These are phyloP conservation scores for Ispidina lecontei DNA, from an alignment of 2,797 vertebrate genomes.

Conservation along the genomic window DNA sequence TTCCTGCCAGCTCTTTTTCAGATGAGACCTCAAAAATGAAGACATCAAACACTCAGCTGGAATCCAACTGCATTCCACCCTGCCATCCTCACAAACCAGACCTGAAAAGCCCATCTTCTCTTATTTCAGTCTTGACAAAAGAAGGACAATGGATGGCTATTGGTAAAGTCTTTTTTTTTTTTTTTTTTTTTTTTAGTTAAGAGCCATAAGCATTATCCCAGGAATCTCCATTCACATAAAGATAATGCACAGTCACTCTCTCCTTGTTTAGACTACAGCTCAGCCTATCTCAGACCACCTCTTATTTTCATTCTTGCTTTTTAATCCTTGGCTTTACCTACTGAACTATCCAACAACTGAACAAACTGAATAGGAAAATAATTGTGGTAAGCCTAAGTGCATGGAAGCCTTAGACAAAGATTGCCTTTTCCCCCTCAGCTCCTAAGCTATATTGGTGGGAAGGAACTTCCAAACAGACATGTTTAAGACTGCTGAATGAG, in stretches of 20 bases:
- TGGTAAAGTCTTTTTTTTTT: constrained; percentile 74
- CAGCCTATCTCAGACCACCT: constrained; percentile 71
- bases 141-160: constrained; percentile 82
- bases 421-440: constrained; percentile 66
- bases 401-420: constrained; percentile 77
- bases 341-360: constrained; percentile 65
- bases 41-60: constrained; percentile 82
- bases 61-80: constrained; percentile 78
- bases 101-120: constrained; percentile 78
- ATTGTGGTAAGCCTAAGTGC: constrained; percentile 74
- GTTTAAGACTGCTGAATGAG: constrained; percentile 70
- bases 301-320: constrained; percentile 76
- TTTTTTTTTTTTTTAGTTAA: constrained; percentile 7
- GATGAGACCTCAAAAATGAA: constrained; percentile 78
- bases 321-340: constrained; percentile 83
- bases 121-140: constrained; percentile 82
- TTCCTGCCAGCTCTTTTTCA: constrained; percentile 69
- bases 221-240: constrained; percentile 83
- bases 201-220: constrained; percentile 74
- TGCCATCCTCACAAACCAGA: constrained; percentile 65
- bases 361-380: constrained; percentile 79
- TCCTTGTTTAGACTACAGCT: constrained; percentile 78
- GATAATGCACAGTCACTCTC: constrained; percentile 78
- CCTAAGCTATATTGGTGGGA: constrained; percentile 70
- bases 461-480: constrained; percentile 61